Base-by-base conservation (phyloP, 2,113 vertebrate genomes). In the Podarcis raffonei region DNA sequence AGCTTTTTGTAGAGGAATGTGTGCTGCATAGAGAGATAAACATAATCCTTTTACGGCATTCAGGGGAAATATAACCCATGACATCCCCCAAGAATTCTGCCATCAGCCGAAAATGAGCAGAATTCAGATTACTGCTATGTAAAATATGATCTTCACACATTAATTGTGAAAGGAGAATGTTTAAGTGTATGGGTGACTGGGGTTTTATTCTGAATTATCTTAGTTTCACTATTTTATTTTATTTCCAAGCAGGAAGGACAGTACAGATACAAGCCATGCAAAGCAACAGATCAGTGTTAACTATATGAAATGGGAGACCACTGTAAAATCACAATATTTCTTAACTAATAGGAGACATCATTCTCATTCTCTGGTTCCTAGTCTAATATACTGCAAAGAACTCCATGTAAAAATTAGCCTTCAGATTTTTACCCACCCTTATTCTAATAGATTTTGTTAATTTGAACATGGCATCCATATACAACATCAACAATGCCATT, bases 1-100 rank as follows among this genome's bases (percentile, higher is more conserved):
- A 78, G 72, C 83, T 57, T 92, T 81, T 72, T 91, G 89, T 92
- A 90, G 74, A 37, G 86, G 89, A 89, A 93, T 81, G 81, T 90
- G 79, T 87, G 83, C 91, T 92, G 93, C 87, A 89, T 85, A 90
- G 89, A 85, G 0, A 91, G 89, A 95, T 94, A 89, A 89, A 95
- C 65, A 5, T 92, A 96, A 94, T 94, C 92, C 78, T 53, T 87
- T 94, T 94, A 93, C 30, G 90, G 81, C 72, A 35, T 90, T 88
- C 93, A 68, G 39, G 48, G 23, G 42, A 42, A 9, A 71, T 23
- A 84, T 78, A 85, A 87, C 11, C 89, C 92, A 85, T 90, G 89
- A 94, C 91, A 86, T 91, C 94, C 90, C 91, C 74, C 15, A 48
- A 90, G 53, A 91, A 87, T 22, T 80, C 42, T 80, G 32, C 48